A percentile compares a stretch with the other conserved stretches of the same genome.
Evolutionary conservation across 2,113 vertebrate species (phyloP).

Genomic region (Polypterus senegalus): DNA sequence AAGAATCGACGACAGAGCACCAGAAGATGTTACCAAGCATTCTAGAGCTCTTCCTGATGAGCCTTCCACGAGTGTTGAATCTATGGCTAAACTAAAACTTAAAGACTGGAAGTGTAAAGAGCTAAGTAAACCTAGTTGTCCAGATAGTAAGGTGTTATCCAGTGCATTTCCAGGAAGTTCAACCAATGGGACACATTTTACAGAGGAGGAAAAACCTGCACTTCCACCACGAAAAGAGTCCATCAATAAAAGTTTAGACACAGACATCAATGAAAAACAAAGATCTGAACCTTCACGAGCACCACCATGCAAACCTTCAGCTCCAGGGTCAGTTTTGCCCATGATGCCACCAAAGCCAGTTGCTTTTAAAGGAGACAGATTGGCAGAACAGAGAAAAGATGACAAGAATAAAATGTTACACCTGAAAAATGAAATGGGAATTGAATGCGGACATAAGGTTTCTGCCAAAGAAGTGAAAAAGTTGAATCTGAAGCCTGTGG

Average conservation of each 20-base stretch:
- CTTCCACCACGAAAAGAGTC: slow-evolving; percentile 84
- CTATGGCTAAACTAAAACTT: slow-evolving; percentile 51
- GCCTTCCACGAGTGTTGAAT: slow-evolving; percentile 51
- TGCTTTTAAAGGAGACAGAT: slow-evolving; percentile 58
- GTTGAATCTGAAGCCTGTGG: slow-evolving; percentile 82
- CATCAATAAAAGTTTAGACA: slow-evolving; percentile 79
- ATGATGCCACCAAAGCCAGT: slow-evolving; percentile 56
- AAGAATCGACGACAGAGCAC: slow-evolving; percentile 42
- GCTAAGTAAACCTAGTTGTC: slow-evolving; percentile 35
- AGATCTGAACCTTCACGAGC: slow-evolving; percentile 51
- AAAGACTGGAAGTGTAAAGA: slow-evolving; percentile 74
- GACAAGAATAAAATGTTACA: slow-evolving; percentile 78
- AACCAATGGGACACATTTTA: slow-evolving; percentile 45
- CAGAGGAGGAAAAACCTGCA: slow-evolving; percentile 80
- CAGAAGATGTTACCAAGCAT: slow-evolving; percentile 52
- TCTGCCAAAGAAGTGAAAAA: slow-evolving; percentile 88
- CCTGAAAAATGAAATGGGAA: slow-evolving; percentile 85
- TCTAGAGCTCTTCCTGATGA: slow-evolving; percentile 77
- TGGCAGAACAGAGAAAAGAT: slow-evolving; percentile 67
- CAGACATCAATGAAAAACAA: slow-evolving; percentile 60
- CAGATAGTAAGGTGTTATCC: slow-evolving; percentile 27
- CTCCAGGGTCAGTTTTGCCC: slow-evolving; percentile 64
- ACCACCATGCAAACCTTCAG: slow-evolving; percentile 69
- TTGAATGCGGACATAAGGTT: slow-evolving; percentile 89
- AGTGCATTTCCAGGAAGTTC: slow-evolving; percentile 28